These are phyloP conservation scores for Panzeria rudis DNA, from an alignment of 2,888 invertebrate species.

Conservation along the genomic window DNA sequence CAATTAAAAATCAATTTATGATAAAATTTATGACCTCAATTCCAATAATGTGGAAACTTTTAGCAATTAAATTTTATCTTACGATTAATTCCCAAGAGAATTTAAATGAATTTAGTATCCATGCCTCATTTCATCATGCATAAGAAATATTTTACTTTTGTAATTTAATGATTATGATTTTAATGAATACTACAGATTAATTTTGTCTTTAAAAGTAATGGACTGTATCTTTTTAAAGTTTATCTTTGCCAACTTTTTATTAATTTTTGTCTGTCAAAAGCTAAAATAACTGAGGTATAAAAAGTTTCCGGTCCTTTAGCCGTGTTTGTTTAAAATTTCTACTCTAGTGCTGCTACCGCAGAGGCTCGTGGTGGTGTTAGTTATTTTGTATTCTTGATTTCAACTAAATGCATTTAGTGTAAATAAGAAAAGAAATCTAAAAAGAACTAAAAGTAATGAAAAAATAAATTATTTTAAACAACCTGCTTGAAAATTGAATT, in stretches of 20 bases:
- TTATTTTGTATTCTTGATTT: constrained; percentile 30
- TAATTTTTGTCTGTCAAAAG: constrained; percentile 11
- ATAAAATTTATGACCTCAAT: constrained; percentile 13
- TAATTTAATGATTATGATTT: constrained; percentile 47
- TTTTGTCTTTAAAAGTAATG: constrained; percentile 60
- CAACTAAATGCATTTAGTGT: constrained; percentile 18
- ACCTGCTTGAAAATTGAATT: background rate
- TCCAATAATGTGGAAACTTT: constrained; percentile 48
- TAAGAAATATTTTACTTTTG: constrained; percentile 32
- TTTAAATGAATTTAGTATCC: background rate
- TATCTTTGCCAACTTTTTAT: constrained; percentile 43
- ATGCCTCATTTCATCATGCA: background rate
- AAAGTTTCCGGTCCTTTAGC: constrained; percentile 8
- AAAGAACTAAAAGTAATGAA: background rate
- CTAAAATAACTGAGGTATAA: constrained; percentile 24
- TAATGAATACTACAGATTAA: constrained; percentile 56
- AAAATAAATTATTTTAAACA: background rate
- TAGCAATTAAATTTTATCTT: constrained; percentile 25
- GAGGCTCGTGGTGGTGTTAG: constrained; percentile 24
- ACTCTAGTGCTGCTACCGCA: background rate
- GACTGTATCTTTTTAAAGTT: constrained; percentile 47
- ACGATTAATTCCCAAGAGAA: constrained; percentile 7
- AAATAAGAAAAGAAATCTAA: background rate
- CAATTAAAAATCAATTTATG: constrained; percentile 36
- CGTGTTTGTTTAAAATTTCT: constrained; percentile 2